A percentile compares a stretch with the other conserved stretches of the same genome.
Conservation (phyloP, 2,113 vertebrate species). For the Bubalus kerabau region DNA sequence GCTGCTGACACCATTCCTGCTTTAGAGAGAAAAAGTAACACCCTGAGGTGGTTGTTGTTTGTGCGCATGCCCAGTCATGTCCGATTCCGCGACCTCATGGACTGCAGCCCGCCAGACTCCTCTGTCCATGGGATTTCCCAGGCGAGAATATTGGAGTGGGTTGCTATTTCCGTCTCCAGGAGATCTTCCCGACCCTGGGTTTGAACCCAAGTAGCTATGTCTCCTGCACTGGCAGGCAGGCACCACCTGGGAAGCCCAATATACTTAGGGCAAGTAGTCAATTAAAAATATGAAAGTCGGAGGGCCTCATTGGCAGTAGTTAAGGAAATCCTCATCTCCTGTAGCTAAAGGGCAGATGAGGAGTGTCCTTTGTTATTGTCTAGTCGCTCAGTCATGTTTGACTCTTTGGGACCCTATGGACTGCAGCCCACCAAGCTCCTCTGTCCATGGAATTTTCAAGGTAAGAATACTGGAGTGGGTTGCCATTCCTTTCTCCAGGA, state of each 20-base stretch:
- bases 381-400: neutral
- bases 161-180: neutral
- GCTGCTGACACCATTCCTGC: neutral
- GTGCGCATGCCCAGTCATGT: neutral
- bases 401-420: neutral
- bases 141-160: neutral
- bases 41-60: accelerated
- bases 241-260: neutral
- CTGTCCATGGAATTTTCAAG: neutral
- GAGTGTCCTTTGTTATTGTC: neutral
- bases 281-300: neutral
- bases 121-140: neutral
- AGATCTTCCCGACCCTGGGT: neutral
- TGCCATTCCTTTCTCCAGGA: neutral
- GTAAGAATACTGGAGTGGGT: neutral
- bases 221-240: neutral
- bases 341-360: neutral
- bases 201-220: neutral
- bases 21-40: neutral
- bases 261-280: neutral
- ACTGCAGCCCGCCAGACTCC: neutral
- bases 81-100: neutral
- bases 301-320: neutral
- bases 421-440: neutral
- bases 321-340: neutral